These are phyloP conservation scores for Salticus scenicus DNA, from an alignment of 2,888 invertebrate genomes.

Conservation along the genomic window DNA sequence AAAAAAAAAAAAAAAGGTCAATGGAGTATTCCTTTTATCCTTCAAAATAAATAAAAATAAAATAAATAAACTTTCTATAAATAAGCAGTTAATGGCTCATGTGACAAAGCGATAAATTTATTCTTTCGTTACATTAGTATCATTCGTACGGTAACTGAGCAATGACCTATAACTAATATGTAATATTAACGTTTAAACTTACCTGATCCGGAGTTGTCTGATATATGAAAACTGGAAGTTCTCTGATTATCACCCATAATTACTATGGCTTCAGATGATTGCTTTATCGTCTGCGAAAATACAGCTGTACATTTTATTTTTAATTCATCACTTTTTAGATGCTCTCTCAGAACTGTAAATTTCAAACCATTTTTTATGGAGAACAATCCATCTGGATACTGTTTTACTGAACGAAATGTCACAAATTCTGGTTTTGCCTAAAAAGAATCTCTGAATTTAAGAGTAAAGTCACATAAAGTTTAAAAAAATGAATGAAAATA, in stretches of 20 bases:
- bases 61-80: too few species aligned
- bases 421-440: conserved; percentile 39
- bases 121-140: too few species aligned
- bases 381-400: conserved; percentile 29
- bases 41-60: too few species aligned
- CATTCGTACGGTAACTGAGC: too few species aligned
- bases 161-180: too few species aligned
- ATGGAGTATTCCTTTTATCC: too few species aligned
- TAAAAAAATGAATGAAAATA: too few species aligned
- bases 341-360: conserved; percentile 33
- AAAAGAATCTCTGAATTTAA: too few species aligned
- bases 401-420: conserved; percentile 13
- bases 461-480: too few species aligned
- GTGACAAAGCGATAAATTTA: too few species aligned
- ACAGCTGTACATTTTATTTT: conserved; percentile 48
- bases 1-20: too few species aligned
- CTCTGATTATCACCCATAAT: conserved; percentile 32
- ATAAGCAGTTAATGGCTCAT: too few species aligned
- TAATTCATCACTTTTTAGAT: conserved; percentile 42
- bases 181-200: neutral
- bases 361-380: conserved; percentile 29
- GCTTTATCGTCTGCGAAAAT: conserved; percentile 21
- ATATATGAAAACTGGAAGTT: conserved; percentile 49
- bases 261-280: conserved; percentile 26
- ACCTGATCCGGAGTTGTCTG: conserved; percentile 42